Evolutionary conservation across 2,797 vertebrate species (phyloP).

Genomic region (Iguana delicatissima): DNA sequence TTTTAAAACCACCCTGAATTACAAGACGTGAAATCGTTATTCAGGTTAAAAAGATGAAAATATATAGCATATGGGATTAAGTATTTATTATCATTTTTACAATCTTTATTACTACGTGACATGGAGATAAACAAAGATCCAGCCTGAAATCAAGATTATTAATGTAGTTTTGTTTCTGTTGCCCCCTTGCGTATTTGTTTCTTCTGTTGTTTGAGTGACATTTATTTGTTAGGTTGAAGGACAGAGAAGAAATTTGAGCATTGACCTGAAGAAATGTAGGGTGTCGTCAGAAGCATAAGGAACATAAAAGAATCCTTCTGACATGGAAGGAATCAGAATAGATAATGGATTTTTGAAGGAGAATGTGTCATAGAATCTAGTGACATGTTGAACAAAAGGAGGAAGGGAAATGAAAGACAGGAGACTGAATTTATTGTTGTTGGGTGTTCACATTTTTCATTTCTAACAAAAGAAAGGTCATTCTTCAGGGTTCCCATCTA

Average conservation of each 20-base stretch:
- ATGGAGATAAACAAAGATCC: slow-evolving; percentile 38
- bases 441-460: slow-evolving; percentile 61
- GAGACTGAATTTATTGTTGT: slow-evolving; percentile 65
- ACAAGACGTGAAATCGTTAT: background rate
- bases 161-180: slow-evolving; percentile 61
- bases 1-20: background rate
- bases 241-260: slow-evolving; percentile 68
- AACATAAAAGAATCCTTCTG: slow-evolving; percentile 69
- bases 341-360: slow-evolving; percentile 75
- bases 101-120: slow-evolving; percentile 31
- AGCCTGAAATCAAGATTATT: slow-evolving; percentile 56
- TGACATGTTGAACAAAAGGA: slow-evolving; percentile 69
- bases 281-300: slow-evolving; percentile 64
- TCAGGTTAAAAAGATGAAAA: slow-evolving; percentile 10
- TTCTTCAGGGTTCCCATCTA: slow-evolving; percentile 65
- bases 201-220: slow-evolving; percentile 68
- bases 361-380: slow-evolving; percentile 68
- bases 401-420: slow-evolving; percentile 67
- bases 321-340: slow-evolving; percentile 70
- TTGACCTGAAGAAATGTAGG: slow-evolving; percentile 73
- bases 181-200: slow-evolving; percentile 57
- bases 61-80: background rate
- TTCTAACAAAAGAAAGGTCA: slow-evolving; percentile 68
- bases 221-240: slow-evolving; percentile 76
- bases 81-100: slow-evolving; percentile 34